Base-by-base conservation (phyloP, 2,888 invertebrate genomes). In the Agelastica alni region DNA sequence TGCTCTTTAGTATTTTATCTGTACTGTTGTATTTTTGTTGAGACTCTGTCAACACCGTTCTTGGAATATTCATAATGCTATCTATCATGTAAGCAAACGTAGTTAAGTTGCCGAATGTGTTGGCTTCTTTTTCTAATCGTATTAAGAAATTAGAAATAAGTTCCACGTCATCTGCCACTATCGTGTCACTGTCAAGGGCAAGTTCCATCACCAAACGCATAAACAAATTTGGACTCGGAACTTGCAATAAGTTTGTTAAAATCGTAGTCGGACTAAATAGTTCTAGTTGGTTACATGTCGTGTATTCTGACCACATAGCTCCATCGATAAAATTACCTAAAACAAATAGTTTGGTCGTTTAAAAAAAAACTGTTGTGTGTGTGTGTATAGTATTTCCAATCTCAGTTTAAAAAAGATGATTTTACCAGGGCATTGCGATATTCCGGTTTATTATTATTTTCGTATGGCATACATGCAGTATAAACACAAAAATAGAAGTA, bases 241-340 rank as follows among this genome's bases (percentile, higher is more conserved):
- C 4, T 34, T 20, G 30, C 1, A 52, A 6, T 12, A 61, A 51
- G 12, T 53, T 34, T 4, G 51, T 54, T 13, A 62, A 34, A 16
- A 54, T 60, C 4, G 44, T 32, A 4, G 47, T 52, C 7, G 31
- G 36, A 16, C 58, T 54, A 4, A 51, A 10, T 3, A 44, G 30
- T 36, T 26, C 28, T 28, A 43, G 30, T 7, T 51, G 31, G 3
- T 26, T 34, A 43, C 67, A 67, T 10, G 28, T 22, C 17, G 51
- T 51, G 6, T 80, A 66, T 1, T 69, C 55, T 37, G 78, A 76
- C 85, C 85, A 86, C 37, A 65, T 63, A 28, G 81, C 81, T 9
- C 85, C 86, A 10, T 76, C 63, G 4, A 81, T 67, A 65, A 83
- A 85, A 43, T 82, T 77, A 2, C 58, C 58, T 58, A 44, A 20